phyloP scores from a whole-genome alignment of 2,113 vertebrate genomes.

The Cathartes aura region DNA sequence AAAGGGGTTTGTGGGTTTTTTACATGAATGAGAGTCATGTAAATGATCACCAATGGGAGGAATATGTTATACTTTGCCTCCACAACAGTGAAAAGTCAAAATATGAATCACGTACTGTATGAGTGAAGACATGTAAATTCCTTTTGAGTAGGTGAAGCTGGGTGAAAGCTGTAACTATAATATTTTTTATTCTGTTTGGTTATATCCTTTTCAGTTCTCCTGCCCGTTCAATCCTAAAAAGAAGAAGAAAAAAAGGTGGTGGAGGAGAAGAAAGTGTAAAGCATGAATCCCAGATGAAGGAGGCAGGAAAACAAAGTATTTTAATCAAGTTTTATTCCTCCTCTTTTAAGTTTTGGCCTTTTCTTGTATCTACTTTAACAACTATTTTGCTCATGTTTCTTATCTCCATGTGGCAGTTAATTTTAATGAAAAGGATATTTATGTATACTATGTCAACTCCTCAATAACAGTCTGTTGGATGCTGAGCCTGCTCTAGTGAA shows the following conservation, averaged over 20 bases:
- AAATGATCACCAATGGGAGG: conserved; percentile 2
- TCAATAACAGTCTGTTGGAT: not conserved
- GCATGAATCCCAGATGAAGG: not conserved
- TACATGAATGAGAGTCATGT: not conserved
- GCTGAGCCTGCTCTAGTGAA: not conserved
- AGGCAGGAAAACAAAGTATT: not conserved
- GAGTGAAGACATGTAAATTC: conserved; percentile 47
- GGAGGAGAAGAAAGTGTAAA: conserved; percentile 25
- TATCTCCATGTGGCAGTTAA: not conserved
- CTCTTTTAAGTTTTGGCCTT: not conserved
- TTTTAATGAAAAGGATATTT: not conserved
- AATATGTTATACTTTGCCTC: conserved; percentile 8
- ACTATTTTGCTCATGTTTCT: not conserved
- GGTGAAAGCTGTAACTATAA: conserved; percentile 38
- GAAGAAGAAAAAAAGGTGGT: not conserved
- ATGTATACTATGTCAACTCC: not conserved
- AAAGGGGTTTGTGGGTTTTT: not conserved
- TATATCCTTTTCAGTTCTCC: conserved; percentile 25
- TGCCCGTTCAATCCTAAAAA: conserved; percentile 25
- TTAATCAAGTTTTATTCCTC: not conserved
- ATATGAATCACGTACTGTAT: conserved; percentile 13
- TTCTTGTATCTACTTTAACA: not conserved
- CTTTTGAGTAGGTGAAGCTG: conserved; percentile 36
- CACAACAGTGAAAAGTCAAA: conserved; percentile 28
- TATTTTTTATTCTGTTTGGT: conserved; percentile 27